Base-by-base conservation (phyloP, 2,113 vertebrate genomes). In the Puntigrus tetrazona region DNA sequence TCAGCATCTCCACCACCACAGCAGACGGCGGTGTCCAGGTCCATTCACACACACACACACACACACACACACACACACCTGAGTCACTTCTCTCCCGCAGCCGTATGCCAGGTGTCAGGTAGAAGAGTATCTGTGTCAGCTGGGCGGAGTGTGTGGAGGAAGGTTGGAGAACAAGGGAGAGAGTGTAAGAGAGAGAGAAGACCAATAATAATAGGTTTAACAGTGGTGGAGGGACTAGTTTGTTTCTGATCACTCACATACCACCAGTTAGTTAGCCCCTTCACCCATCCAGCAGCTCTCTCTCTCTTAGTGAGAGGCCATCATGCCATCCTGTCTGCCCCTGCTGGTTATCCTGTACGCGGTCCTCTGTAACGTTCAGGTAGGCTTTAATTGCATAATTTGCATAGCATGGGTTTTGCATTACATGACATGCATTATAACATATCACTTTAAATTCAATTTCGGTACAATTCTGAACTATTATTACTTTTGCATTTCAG, bases 31-130 rank as follows among this genome's bases (percentile, higher is more conserved):
- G 74, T 41, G 8, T 84, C 31, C 82, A 88, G 87, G 87, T 88
- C n/a, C n/a, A n/a, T n/a, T n/a, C n/a, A n/a, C n/a, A 84, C 45
- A 75, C 14, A 31, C 31, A n/a, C 47, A 52, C 31, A 52, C 29
- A 41, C 72, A 41, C 43, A 52, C 52, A 63, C 18, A 65, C 50
- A 34, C 7, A 27, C 47, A 4, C 63, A n/a, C 29, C 65, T 73
- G 75, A 77, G 67, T 81, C 45, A 55, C 14, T 78, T 78, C 86
- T 89, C 88, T 85, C 77, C 77, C 86, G 80, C 75, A 86, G 81
- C 75, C 65, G 25, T 65, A 90, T 94, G 94, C 93, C 94, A 97
- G 95, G 94, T 94, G 94, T 96, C 97, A 93, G 96, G 88, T 94
- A 72, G 31, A 81, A 3, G 75, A 72, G 88, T 89, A 87, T 87